These are phyloP conservation scores for Tromatobia lineatoria DNA, from an alignment of 2,888 invertebrate species.

Conservation along the genomic window DNA sequence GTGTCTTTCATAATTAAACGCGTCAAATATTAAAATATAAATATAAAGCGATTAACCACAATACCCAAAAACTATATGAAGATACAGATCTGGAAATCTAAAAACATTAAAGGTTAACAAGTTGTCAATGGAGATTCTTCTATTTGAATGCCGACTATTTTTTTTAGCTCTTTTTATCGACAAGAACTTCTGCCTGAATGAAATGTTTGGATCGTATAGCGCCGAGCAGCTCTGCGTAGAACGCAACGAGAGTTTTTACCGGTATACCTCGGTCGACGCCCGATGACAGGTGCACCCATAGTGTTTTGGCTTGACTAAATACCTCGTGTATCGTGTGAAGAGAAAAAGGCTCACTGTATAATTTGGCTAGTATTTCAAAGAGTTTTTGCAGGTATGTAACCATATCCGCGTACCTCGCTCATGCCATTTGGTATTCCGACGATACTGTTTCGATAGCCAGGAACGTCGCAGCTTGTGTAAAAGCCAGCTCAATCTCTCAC, in stretches of 20 bases:
- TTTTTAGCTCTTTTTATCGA: background rate
- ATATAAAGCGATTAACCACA: too few relatives aligned
- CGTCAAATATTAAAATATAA: too few relatives aligned
- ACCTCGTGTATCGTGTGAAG: constrained; percentile 22
- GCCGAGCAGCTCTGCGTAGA: constrained; percentile 24
- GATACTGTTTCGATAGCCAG: constrained; percentile 32
- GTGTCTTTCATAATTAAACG: too few relatives aligned
- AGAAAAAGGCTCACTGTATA: constrained; percentile 37
- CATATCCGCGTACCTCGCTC: constrained; percentile 18
- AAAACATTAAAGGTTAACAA: background rate
- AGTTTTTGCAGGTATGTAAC: constrained; percentile 14
- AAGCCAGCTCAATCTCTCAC: background rate
- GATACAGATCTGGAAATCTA: too few relatives aligned
- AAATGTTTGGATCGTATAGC: constrained; percentile 18
- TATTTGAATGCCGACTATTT: background rate
- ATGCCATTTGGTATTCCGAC: constrained; percentile 29
- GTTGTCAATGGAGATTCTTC: background rate
- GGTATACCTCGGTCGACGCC: constrained; percentile 22
- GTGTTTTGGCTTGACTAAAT: constrained; percentile 45
- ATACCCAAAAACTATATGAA: too few relatives aligned
- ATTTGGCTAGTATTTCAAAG: constrained; percentile 56
- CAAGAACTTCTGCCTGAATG: constrained; percentile 8
- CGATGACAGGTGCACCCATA: constrained; percentile 39
- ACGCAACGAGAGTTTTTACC: constrained; percentile 34
- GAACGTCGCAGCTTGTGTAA: constrained; percentile 25